Percentiles rank a stretch among this genome's conserved stretches.
These are phyloP conservation scores for Mesembrinibis cayennensis DNA, from an alignment of 2,113 vertebrate genomes.

Conservation along the genomic window DNA sequence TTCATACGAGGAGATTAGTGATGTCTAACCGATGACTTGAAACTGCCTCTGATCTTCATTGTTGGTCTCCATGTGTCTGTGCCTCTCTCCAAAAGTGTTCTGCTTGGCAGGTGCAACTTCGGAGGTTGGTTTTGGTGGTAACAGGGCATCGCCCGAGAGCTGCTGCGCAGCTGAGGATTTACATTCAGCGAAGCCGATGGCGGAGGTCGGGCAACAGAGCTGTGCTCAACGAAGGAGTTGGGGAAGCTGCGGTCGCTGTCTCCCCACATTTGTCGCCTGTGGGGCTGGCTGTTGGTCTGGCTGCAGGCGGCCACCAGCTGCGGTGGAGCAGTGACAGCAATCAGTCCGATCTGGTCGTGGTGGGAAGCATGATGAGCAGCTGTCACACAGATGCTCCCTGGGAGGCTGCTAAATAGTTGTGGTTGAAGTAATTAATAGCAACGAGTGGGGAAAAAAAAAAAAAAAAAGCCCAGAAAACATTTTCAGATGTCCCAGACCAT, in stretches of 20 bases:
- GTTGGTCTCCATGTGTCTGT: rapidly evolving
- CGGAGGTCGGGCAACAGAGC: rapidly evolving
- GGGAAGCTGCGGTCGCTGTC: not conserved
- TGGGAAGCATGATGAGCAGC: not conserved
- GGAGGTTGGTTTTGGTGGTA: not conserved
- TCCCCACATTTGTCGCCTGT: rapidly evolving
- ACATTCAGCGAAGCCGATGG: rapidly evolving
- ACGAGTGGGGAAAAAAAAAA: not conserved
- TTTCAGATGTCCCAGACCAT: not conserved
- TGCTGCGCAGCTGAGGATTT: not conserved
- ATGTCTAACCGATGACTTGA: not conserved
- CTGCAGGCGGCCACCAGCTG: not conserved
- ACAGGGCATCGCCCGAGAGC: not conserved
- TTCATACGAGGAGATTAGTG: rapidly evolving
- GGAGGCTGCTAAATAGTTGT: not conserved
- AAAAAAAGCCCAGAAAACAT: not conserved
- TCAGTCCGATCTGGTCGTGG: not conserved
- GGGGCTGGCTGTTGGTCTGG: not conserved
- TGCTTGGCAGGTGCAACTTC: not conserved
- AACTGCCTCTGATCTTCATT: not conserved
- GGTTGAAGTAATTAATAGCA: conserved; percentile 33
- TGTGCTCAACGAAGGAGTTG: rapidly evolving
- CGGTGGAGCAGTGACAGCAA: not conserved
- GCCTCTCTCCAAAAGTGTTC: not conserved
- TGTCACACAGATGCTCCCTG: not conserved